A percentile compares a stretch with the other conserved stretches of the same genome.
Evolutionary conservation across 2,113 vertebrate genomes (phyloP).

Genomic region (Taurulus bubalis): DNA sequence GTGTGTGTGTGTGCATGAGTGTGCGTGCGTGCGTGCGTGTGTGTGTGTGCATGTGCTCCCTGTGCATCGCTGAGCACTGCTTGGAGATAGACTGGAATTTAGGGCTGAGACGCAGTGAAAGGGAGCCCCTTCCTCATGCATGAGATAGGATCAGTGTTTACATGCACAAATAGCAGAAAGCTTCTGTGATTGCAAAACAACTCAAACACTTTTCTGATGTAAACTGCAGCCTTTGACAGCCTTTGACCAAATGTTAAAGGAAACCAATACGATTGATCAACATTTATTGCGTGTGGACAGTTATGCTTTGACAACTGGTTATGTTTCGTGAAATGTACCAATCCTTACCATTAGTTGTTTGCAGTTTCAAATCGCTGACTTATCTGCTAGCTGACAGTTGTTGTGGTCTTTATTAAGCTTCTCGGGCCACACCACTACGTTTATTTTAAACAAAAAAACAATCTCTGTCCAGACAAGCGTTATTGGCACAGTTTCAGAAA

Average conservation of each 20-base stretch:
- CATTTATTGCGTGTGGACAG: background rate
- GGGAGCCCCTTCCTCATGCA: slow-evolving; percentile 71
- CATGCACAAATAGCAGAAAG: slow-evolving; percentile 63
- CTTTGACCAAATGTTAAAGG: background rate
- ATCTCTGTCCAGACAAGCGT: background rate
- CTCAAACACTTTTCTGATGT: slow-evolving; percentile 1
- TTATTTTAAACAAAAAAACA: background rate
- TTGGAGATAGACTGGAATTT: slow-evolving; percentile 72
- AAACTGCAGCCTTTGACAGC: background rate
- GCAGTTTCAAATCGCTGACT: background rate
- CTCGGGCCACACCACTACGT: too few species aligned
- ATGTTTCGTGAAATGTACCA: background rate
- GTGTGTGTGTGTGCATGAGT: background rate
- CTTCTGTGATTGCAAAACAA: slow-evolving; percentile 49
- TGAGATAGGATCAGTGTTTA: slow-evolving; percentile 79
- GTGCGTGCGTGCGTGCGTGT: slow-evolving; percentile 8
- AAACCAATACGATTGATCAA: background rate
- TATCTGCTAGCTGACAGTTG: background rate
- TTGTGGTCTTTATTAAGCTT: background rate
- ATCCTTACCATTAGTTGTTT: background rate
- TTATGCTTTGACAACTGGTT: background rate
- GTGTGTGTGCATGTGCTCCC: slow-evolving; percentile 7
- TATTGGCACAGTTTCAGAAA: background rate
- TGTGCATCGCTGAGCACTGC: slow-evolving; percentile 64
- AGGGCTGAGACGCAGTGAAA: slow-evolving; percentile 60